These are phyloP conservation scores for Drosophila percnosoma DNA, from an alignment of 2,888 invertebrate species.

Conservation along the genomic window DNA sequence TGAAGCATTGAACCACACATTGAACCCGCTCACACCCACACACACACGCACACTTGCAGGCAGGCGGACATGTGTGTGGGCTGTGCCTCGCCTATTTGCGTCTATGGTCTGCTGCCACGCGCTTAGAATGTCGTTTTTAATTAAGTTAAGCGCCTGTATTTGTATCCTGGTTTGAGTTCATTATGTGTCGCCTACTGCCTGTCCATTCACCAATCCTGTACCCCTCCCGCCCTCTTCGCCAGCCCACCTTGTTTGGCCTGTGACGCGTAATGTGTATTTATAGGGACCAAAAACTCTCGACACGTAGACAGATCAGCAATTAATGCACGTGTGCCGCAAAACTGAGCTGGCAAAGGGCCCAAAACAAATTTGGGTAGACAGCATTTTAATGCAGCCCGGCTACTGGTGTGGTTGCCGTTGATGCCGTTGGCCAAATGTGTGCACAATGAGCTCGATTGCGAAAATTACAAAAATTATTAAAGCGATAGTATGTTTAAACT, in stretches of 20 bases:
- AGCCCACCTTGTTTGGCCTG: conserved; percentile 4
- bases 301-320: conserved; percentile 55
- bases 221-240: not conserved
- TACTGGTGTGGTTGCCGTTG: not conserved
- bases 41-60: not conserved
- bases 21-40: not conserved
- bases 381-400: conserved; percentile 16
- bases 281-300: conserved; percentile 36
- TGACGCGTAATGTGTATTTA: conserved; percentile 49
- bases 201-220: not conserved
- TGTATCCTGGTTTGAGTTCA: conserved; percentile 69
- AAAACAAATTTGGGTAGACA: conserved; percentile 27
- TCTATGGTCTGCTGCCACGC: conserved; percentile 31
- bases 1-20: conserved; percentile 46
- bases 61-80: not conserved
- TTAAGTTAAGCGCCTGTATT: conserved; percentile 76
- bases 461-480: not conserved
- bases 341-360: conserved; percentile 15
- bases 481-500: not conserved
- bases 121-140: conserved; percentile 76
- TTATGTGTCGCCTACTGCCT: conserved; percentile 49
- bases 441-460: not conserved
- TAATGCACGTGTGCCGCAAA: conserved; percentile 40
- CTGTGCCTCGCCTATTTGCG: conserved; percentile 24
- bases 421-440: not conserved